Evolutionary conservation across 2,888 invertebrate species (phyloP), one percentile per base, ranked within the genome.

Genomic region (Drosophila limbata): DNA sequence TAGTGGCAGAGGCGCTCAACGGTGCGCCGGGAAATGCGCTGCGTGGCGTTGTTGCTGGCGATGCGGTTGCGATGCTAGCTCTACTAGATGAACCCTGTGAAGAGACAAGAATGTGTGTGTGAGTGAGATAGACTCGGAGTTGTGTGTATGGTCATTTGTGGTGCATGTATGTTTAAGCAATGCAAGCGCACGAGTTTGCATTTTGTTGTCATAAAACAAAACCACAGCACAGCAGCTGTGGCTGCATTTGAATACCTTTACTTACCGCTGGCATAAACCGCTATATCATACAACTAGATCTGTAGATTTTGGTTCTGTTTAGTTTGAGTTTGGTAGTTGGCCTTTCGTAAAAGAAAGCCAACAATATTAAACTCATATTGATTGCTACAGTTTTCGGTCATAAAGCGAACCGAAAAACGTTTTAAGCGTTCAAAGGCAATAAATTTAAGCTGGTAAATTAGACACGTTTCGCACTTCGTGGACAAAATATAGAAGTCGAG

Each of bases 21-120:
- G 92, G 91, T 87, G 92, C 91, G 87, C 92, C 92, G 84, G 92
- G 92, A 78, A 90, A 93, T 71, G 91, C 91, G 85, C 90, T 92
- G 82, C 92, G 93, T 84, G 76, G 88, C 77, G 89, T 90, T 84
- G 28, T 28, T 8, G 28, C 8, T 28, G 87, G 81, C 79, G 86
- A 90, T 85, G 90, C 91, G 88, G 88, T 84, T 87, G 89, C 82
- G 81, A 90, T 90, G 83, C 84, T 84, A 83, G 90, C 84, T 79
- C 90, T 84, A 83, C 90, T 91, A 55, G 84, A 73, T 63, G 84
- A 85, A 68, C 84, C 84, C 87, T 86, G 52, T 28, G 69, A 77
- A 39, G 39, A 48, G 31, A 68, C 17, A 47, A 42, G 19, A 35
- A n/a, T n/a, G 53, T 45, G n/a, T 15, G 51, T 3, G 47, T 37